Evolutionary conservation across 2,888 invertebrate species (phyloP).

Genomic region (Pseudeuparius sepicola): DNA sequence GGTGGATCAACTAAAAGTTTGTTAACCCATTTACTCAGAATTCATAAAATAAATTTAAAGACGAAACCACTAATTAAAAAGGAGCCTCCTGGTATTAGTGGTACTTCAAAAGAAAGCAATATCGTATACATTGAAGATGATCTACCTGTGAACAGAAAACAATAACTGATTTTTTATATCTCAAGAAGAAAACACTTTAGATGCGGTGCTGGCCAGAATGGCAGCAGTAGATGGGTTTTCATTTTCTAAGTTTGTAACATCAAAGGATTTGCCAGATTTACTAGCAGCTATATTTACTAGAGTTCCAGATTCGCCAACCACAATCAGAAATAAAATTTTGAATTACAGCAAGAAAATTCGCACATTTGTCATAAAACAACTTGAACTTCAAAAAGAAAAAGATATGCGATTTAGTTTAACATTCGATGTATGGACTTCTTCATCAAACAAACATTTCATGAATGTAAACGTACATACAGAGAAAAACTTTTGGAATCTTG

Average conservation of each 20-base stretch:
- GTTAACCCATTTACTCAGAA: constrained; percentile 8
- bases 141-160: too few relatives aligned
- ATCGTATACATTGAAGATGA: too few relatives aligned
- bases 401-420: constrained; percentile 12
- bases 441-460: constrained; percentile 9
- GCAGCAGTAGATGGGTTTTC: constrained; percentile 9
- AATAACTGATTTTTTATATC: constrained; percentile 5
- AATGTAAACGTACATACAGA: constrained; percentile 12
- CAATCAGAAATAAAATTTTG: constrained; percentile 2
- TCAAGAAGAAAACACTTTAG: constrained; percentile 4
- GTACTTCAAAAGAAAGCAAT: constrained; percentile 4
- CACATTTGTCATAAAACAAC: constrained; percentile 1
- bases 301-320: constrained; percentile 8
- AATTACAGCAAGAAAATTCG: constrained; percentile 6
- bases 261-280: constrained; percentile 10
- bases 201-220: constrained; percentile 1
- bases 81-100: constrained; percentile 1
- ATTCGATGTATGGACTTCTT: constrained; percentile 12
- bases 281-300: constrained; percentile 6
- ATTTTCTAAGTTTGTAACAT: constrained; percentile 11
- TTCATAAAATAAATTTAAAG: constrained; percentile 6
- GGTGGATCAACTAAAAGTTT: constrained; percentile 7
- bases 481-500: constrained; percentile 11
- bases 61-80: constrained; percentile 7
- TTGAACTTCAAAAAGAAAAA: constrained; percentile 4